Percentiles rank a stretch among this genome's conserved stretches.
These are phyloP conservation scores for Eurystomus gularis DNA, from an alignment of 2,113 vertebrate species.

Conservation along the genomic window DNA sequence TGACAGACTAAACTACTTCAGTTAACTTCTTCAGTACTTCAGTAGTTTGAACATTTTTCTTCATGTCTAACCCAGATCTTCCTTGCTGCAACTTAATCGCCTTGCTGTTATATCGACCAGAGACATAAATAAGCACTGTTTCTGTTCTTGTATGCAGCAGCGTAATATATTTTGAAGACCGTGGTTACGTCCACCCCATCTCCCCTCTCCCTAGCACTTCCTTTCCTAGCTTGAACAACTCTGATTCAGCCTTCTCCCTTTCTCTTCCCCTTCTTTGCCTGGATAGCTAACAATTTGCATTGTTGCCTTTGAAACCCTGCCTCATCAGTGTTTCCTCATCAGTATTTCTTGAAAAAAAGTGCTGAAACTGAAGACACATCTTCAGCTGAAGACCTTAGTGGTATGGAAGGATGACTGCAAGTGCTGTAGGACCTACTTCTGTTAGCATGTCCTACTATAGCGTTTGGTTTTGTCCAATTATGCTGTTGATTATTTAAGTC, in stretches of 20 bases:
- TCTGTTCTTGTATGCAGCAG: neutral
- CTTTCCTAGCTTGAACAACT: neutral
- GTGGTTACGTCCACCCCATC: neutral
- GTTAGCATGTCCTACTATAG: neutral
- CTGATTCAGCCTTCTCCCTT: neutral
- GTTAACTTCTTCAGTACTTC: neutral
- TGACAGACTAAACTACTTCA: neutral
- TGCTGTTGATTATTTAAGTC: neutral
- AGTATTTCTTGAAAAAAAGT: neutral
- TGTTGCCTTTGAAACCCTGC: neutral
- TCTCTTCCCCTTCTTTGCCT: neutral
- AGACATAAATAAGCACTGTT: neutral
- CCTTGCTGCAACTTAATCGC: neutral
- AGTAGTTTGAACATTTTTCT: neutral
- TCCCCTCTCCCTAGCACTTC: neutral
- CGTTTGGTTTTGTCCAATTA: neutral
- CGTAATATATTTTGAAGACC: neutral
- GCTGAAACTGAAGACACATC: neutral
- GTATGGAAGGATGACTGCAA: neutral
- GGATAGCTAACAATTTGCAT: neutral
- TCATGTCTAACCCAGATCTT: neutral
- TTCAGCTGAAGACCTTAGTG: neutral
- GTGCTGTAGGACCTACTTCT: neutral
- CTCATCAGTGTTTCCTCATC: neutral
- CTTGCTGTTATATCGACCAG: neutral